A percentile compares a stretch with the other conserved stretches of the same genome.
phyloP scores from a whole-genome alignment of 2,797 vertebrate genomes.

The Myotis daubentonii region DNA sequence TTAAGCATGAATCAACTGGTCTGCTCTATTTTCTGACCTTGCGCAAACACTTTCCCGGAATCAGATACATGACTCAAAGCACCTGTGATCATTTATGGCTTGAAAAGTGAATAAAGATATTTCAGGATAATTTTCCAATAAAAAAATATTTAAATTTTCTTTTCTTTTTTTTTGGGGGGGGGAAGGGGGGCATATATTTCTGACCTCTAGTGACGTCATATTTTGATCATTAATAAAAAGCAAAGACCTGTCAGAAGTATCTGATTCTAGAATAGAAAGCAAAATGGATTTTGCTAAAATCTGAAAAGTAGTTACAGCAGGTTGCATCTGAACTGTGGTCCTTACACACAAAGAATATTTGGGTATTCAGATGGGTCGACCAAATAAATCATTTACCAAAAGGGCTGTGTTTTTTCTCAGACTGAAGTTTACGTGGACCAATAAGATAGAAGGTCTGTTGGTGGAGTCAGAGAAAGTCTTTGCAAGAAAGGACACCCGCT shows the following conservation, averaged over 20 bases:
- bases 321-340: not conserved
- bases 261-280: slow-evolving; percentile 12
- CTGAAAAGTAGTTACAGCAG: not conserved
- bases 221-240: slow-evolving; percentile 51
- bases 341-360: not conserved
- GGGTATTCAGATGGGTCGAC: not conserved
- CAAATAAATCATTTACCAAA: not conserved
- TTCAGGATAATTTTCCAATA: slow-evolving; percentile 20
- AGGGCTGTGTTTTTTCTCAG: not conserved
- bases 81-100: slow-evolving; percentile 39
- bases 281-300: not conserved
- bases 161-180: not conserved
- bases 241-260: not conserved
- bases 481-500: not conserved
- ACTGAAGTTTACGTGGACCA: not conserved
- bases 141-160: slow-evolving; percentile 41
- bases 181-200: not conserved
- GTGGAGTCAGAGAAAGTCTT: not conserved
- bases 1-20: slow-evolving; percentile 32
- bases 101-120: slow-evolving; percentile 60
- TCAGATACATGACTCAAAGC: slow-evolving; percentile 58
- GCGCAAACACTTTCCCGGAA: slow-evolving; percentile 56
- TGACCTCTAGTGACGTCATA: not conserved
- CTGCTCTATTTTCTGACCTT: slow-evolving; percentile 33
- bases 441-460: not conserved